Evolutionary conservation across 1,140 invertebrate species (phyloP).

Genomic region (Neodiprion pinetum): DNA sequence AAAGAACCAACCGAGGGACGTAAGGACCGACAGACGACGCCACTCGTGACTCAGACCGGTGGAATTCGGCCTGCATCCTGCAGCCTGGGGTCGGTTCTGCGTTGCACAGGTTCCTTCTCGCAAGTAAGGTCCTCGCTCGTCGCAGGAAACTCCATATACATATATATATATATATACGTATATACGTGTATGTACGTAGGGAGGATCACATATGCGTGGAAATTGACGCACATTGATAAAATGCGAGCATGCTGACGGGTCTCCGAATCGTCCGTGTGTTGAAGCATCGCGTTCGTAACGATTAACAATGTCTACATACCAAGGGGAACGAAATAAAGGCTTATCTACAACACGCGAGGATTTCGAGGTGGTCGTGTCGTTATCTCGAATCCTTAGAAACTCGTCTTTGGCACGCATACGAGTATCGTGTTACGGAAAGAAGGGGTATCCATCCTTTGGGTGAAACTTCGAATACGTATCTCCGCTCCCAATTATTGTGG

Average conservation of each 20-base stretch:
- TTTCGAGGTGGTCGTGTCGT: background rate
- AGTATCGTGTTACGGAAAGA: too few relatives aligned
- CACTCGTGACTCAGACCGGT: slow-evolving; percentile 40
- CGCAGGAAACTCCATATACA: background rate
- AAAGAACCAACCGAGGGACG: background rate
- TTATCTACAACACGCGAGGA: background rate
- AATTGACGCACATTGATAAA: too few relatives aligned
- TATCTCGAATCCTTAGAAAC: background rate
- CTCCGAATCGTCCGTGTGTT: too few relatives aligned
- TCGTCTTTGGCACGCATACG: background rate
- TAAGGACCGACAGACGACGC: slow-evolving; percentile 28
- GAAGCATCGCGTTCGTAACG: too few relatives aligned
- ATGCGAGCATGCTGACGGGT: too few relatives aligned
- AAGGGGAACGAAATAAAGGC: background rate
- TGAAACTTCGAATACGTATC: background rate
- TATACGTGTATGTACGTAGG: too few relatives aligned
- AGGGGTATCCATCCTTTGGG: background rate
- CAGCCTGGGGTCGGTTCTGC: slow-evolving; percentile 18
- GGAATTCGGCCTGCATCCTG: slow-evolving; percentile 39
- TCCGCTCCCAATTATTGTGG: background rate
- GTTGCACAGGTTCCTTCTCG: background rate
- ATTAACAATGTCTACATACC: too few relatives aligned
- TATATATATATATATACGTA: slow-evolving; percentile 9
- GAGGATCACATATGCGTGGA: too few relatives aligned
- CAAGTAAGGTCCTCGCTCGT: too few relatives aligned